Conservation (phyloP, 2,797 vertebrate genomes). For the Remorina albescens region DNA sequence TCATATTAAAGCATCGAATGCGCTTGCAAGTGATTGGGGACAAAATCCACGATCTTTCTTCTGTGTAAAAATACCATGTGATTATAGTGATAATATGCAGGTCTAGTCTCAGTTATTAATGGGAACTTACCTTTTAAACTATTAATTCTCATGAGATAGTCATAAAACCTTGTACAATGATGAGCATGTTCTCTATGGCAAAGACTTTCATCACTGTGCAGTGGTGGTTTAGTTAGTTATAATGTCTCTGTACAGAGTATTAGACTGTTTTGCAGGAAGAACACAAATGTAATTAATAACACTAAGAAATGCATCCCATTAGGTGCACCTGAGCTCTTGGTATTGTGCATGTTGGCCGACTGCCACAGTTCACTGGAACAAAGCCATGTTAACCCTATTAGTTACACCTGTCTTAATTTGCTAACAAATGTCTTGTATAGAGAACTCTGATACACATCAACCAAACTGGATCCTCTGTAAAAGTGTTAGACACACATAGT, state of each 20-base stretch:
- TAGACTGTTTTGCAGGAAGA: background rate
- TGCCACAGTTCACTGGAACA: conserved; percentile 2
- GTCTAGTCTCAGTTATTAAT: too few relatives aligned
- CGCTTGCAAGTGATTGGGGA: background rate
- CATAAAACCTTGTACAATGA: background rate
- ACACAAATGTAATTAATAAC: conserved; percentile 4
- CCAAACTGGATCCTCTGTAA: too few relatives aligned
- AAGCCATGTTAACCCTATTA: background rate
- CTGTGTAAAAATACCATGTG: too few relatives aligned
- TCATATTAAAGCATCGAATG: background rate
- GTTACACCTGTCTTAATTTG: conserved; percentile 13
- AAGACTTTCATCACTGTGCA: background rate
- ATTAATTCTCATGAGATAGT: too few relatives aligned
- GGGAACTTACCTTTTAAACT: background rate
- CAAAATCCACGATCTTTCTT: background rate
- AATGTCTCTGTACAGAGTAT: background rate
- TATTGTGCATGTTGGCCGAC: background rate
- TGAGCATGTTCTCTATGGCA: background rate
- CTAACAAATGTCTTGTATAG: background rate
- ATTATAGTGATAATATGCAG: too few relatives aligned
- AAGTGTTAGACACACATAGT: background rate
- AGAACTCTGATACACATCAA: background rate
- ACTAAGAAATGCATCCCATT: background rate
- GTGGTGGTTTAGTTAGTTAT: background rate
- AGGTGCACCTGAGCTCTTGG: conserved; percentile 1